Evolutionary conservation across 2,888 invertebrate genomes (phyloP).

Genomic region (Rhogogaster chlorosoma): DNA sequence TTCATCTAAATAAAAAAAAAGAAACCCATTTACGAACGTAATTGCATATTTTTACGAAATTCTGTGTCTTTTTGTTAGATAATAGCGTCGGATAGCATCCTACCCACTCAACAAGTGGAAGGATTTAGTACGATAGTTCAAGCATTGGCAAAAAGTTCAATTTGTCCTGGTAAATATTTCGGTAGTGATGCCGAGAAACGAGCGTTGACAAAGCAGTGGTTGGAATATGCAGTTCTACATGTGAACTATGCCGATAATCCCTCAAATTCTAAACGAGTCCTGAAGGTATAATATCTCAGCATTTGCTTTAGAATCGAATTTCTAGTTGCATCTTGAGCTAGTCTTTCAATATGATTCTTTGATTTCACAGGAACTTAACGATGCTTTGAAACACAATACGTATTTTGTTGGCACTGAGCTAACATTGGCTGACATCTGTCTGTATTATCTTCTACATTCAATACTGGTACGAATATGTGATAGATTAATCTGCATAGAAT

Average conservation of each 20-base stretch:
- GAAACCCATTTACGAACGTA: neutral
- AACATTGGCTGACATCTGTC: conserved; percentile 85
- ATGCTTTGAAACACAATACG: conserved; percentile 79
- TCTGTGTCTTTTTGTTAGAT: conserved; percentile 60
- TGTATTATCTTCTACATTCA: conserved; percentile 84
- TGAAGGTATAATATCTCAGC: conserved; percentile 76
- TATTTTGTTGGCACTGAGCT: conserved; percentile 81
- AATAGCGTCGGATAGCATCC: conserved; percentile 61
- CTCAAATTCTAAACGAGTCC: conserved; percentile 78
- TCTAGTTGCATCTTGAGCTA: neutral
- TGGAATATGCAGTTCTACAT: conserved; percentile 83
- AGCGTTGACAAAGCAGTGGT: conserved; percentile 80
- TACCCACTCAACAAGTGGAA: conserved; percentile 64
- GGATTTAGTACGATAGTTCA: conserved; percentile 73
- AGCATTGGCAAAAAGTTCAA: conserved; percentile 66
- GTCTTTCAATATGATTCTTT: neutral
- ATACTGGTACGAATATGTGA: conserved; percentile 81
- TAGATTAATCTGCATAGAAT: neutral
- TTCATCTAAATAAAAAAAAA: neutral
- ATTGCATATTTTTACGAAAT: neutral
- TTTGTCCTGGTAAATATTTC: conserved; percentile 62
- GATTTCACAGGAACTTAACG: conserved; percentile 79
- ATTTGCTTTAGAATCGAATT: neutral
- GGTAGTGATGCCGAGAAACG: conserved; percentile 67
- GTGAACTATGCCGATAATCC: conserved; percentile 79